Conservation (phyloP, 2,797 vertebrate genomes). For the Malacoctenus gilli region DNA sequence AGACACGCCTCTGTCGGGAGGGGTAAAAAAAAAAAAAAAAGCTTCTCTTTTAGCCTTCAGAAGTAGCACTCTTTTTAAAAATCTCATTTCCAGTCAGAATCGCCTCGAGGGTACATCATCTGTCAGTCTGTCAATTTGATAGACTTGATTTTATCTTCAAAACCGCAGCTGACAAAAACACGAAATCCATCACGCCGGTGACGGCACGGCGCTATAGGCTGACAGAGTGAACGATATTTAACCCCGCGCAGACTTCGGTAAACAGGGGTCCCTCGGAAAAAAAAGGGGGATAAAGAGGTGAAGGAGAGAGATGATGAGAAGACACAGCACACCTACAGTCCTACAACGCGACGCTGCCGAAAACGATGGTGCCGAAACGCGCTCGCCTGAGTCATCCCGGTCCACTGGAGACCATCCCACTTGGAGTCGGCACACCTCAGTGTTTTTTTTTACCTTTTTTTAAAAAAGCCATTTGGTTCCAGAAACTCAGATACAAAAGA, state of each 20-base stretch:
- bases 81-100: slow-evolving; percentile 27
- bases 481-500: neutral
- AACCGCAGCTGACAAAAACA: slow-evolving; percentile 1
- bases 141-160: slow-evolving; percentile 14
- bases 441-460: no score
- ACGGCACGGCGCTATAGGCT: neutral
- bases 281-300: no score
- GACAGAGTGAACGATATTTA: neutral
- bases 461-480: no score
- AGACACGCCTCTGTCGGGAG: neutral
- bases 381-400: slow-evolving; percentile 15
- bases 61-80: slow-evolving; percentile 2
- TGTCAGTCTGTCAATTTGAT: slow-evolving; percentile 30
- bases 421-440: neutral
- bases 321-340: slow-evolving; percentile 15
- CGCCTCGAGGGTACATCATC: slow-evolving; percentile 27
- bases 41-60: slow-evolving; percentile 10
- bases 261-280: no score
- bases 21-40: slow-evolving; percentile 1
- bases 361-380: slow-evolving; percentile 12
- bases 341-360: slow-evolving; percentile 11
- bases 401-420: slow-evolving; percentile 27
- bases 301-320: slow-evolving; percentile 11
- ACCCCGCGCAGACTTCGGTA: neutral
- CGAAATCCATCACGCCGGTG: slow-evolving; percentile 22